Evolutionary conservation across 64 coral and sea anemone species (phyloP).

Genomic region (Montipora cactus): DNA sequence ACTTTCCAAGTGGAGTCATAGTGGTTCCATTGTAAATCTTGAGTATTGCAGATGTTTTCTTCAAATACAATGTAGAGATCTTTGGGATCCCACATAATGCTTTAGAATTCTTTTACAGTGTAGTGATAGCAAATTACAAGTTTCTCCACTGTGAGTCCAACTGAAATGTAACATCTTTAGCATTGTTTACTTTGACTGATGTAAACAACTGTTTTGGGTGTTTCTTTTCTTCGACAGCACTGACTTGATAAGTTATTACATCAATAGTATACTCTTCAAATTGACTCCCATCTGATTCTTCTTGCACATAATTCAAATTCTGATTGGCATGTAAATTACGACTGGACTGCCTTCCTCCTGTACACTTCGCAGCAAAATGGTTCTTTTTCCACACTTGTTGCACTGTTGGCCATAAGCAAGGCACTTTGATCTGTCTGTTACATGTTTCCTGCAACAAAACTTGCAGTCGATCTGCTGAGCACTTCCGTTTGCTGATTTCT

Average conservation of each 20-base stretch:
- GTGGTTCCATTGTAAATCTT: slow-evolving; percentile 22
- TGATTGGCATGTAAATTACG: neutral
- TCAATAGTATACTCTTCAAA: too few relatives aligned
- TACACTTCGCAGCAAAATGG: slow-evolving; percentile 13
- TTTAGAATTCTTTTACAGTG: neutral
- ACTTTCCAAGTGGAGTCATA: slow-evolving; percentile 18
- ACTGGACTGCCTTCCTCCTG: neutral
- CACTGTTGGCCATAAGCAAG: neutral
- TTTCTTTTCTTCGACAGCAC: neutral
- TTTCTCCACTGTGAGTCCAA: slow-evolving; percentile 18
- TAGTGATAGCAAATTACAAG: neutral
- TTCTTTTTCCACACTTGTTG: neutral
- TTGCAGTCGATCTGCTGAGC: too few relatives aligned
- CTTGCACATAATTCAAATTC: neutral
- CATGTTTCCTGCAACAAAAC: too few relatives aligned
- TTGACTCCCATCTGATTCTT: too few relatives aligned
- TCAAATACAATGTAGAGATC: slow-evolving; percentile 1
- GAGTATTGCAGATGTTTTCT: slow-evolving; percentile 26
- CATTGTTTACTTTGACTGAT: neutral
- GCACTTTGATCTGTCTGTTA: too few relatives aligned
- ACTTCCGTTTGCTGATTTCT: neutral
- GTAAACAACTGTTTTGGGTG: neutral
- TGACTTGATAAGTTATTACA: too few relatives aligned
- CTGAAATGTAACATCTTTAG: slow-evolving; percentile 42
- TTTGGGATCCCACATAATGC: neutral